A percentile compares a stretch with the other conserved stretches of the same genome.
Evolutionary conservation across 2,113 vertebrate species (phyloP).

Genomic region (Epinephelus lanceolatus): DNA sequence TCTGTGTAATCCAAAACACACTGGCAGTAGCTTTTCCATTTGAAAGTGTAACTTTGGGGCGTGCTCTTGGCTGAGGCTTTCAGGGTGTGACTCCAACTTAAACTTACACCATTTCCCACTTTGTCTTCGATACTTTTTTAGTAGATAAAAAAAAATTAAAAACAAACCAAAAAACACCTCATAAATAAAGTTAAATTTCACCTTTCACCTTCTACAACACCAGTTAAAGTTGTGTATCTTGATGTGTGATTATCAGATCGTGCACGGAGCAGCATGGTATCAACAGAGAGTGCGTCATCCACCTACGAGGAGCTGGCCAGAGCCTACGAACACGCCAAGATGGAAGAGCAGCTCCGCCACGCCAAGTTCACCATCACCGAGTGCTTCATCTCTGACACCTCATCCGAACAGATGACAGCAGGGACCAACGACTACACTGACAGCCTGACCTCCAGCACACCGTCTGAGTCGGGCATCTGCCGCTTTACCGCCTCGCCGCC

Average conservation of each 20-base stretch:
- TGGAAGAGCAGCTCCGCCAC: conserved; percentile 98
- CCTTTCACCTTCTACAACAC: neutral
- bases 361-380: conserved; percentile 99
- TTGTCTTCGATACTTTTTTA: neutral
- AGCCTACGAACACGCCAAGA: conserved; percentile 98
- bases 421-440: conserved; percentile 99
- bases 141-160: no score
- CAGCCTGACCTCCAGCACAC: conserved; percentile 98
- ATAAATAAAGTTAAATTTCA: neutral
- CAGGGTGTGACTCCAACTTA: conserved; percentile 25
- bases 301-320: conserved; percentile 98
- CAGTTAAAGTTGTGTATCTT: neutral
- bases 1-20: conserved; percentile 24
- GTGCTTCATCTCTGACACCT: conserved; percentile 99
- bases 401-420: conserved; percentile 97
- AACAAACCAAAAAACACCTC: neutral
- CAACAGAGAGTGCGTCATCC: conserved; percentile 98
- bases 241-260: conserved; percentile 85
- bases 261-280: conserved; percentile 99
- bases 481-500: conserved; percentile 98
- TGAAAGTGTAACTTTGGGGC: conserved; percentile 20
- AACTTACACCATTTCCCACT: neutral
- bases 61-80: conserved; percentile 10
- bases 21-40: conserved; percentile 12
- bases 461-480: conserved; percentile 99